These are phyloP conservation scores for Crenichthys baileyi DNA, from an alignment of 2,797 vertebrate species.

Conservation along the genomic window DNA sequence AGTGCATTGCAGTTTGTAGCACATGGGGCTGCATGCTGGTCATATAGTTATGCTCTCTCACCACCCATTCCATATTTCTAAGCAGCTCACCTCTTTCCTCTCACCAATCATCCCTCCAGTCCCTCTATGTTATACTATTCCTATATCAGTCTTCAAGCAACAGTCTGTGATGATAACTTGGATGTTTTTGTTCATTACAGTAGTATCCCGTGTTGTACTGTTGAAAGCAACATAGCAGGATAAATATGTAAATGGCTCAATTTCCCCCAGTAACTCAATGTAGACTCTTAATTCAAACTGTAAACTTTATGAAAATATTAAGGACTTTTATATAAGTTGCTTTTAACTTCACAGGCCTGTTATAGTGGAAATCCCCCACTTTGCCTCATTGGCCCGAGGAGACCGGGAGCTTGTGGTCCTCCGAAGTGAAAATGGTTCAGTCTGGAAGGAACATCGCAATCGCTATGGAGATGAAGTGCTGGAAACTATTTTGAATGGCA, in stretches of 20 bases:
- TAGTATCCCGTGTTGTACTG: background rate
- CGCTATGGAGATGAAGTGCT: conserved; percentile 90
- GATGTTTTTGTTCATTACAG: background rate
- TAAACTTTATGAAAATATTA: background rate
- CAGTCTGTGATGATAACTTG: too few species aligned
- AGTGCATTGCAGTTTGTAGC: background rate
- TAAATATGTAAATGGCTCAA: background rate
- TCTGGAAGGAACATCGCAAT: conserved; percentile 97
- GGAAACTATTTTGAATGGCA: conserved; percentile 93
- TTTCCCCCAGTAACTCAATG: background rate
- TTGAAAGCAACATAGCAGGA: background rate
- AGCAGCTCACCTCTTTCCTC: background rate
- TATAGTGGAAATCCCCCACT: conserved; percentile 98
- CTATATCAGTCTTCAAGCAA: too few species aligned
- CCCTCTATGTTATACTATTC: background rate
- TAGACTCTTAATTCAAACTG: background rate
- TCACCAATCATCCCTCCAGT: background rate
- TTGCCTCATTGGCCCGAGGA: conserved; percentile 89
- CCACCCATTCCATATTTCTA: background rate
- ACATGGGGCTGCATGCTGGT: background rate
- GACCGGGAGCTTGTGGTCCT: conserved; percentile 94
- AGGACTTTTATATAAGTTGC: background rate
- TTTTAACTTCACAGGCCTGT: conserved; percentile 84
- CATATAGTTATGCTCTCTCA: background rate
- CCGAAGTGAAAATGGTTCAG: conserved; percentile 92